Percentiles rank a stretch among this genome's conserved stretches.
phyloP scores from a whole-genome alignment of 2,113 vertebrate genomes.

The Neotragus moschatus region DNA sequence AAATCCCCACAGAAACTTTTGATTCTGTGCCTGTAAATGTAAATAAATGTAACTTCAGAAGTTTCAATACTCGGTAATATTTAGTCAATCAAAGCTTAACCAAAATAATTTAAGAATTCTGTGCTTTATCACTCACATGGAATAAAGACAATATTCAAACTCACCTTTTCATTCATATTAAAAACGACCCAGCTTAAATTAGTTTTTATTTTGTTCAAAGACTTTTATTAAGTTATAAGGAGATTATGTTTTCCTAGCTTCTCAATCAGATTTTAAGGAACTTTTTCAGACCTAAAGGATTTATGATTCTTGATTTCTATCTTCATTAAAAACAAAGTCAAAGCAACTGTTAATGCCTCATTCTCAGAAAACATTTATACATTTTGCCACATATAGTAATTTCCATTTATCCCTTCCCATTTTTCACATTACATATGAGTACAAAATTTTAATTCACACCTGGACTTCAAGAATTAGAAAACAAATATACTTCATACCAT shows the following conservation, averaged over 20 bases:
- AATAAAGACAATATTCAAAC: constrained; percentile 2
- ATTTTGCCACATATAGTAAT: background rate
- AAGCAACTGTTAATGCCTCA: constrained; percentile 12
- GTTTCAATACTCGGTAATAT: background rate
- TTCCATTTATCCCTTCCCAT: background rate
- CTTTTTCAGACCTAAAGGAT: background rate
- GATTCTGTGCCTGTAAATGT: constrained; percentile 90
- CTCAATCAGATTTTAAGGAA: background rate
- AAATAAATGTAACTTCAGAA: constrained; percentile 63
- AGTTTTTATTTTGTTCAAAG: background rate
- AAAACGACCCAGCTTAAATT: background rate
- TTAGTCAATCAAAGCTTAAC: background rate
- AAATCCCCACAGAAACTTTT: constrained; percentile 93
- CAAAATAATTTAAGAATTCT: constrained; percentile 20
- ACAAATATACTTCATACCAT: background rate
- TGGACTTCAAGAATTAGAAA: constrained; percentile 7
- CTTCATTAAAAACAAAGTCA: background rate
- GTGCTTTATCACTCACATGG: background rate
- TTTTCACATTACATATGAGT: background rate
- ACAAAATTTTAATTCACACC: background rate
- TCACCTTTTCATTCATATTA: background rate
- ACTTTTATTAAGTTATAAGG: background rate
- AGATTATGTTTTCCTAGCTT: constrained; percentile 15
- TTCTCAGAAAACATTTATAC: constrained; percentile 5
- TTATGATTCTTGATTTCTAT: constrained; percentile 27